Conservation (phyloP, 2,888 invertebrate genomes). For the Noctua pronuba region DNA sequence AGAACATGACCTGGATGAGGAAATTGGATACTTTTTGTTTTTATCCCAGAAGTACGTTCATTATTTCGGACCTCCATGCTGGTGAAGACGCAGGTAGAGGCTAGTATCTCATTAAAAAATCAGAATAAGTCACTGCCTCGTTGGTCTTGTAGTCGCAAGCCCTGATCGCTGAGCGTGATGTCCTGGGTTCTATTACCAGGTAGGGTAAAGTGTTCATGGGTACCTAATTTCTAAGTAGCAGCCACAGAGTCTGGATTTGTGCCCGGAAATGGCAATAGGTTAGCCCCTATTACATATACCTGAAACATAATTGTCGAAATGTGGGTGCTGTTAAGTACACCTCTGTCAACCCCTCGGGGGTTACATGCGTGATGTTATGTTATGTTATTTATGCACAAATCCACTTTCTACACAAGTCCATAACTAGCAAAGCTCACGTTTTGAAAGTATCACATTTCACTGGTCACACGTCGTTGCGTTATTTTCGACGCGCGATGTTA, state of each 20-base stretch:
- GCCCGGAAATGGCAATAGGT: neutral
- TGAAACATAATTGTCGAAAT: neutral
- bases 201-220: neutral
- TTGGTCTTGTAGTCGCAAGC: neutral
- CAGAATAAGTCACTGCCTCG: neutral
- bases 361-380: neutral
- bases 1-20: no score
- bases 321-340: neutral
- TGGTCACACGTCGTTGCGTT: constrained; percentile 76
- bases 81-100: no score
- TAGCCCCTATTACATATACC: neutral
- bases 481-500: constrained; percentile 65
- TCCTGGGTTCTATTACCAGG: neutral
- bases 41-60: no score
- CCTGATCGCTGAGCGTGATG: neutral
- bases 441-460: constrained; percentile 82
- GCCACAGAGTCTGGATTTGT: neutral
- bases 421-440: constrained; percentile 73
- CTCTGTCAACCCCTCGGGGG: neutral
- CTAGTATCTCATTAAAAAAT: no score
- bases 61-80: no score
- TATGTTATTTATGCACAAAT: constrained; percentile 12
- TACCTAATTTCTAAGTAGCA: neutral
- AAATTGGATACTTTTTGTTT: no score
- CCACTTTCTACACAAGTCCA: constrained; percentile 52